Evolutionary conservation across 2,888 invertebrate genomes (phyloP).

Genomic region (Cataglyphis rosenhaueri): DNA sequence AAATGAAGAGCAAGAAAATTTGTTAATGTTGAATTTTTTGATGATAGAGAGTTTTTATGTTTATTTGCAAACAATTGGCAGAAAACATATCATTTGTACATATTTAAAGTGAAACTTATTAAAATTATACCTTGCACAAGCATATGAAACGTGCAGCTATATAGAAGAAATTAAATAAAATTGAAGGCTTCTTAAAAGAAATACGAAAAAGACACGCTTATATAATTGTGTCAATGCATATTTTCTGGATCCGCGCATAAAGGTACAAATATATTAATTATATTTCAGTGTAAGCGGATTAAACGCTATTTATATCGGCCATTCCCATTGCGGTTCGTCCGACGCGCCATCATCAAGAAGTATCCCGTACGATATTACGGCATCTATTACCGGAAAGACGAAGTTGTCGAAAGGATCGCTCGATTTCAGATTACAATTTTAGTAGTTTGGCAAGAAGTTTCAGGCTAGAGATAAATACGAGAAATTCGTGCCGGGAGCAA

Average conservation of each 20-base stretch:
- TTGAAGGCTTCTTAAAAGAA: background rate
- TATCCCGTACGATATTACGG: background rate
- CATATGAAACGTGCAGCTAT: background rate
- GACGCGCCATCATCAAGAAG: background rate
- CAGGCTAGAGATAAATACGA: slow-evolving; percentile 64
- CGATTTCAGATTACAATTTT: slow-evolving; percentile 16
- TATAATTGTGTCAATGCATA: background rate
- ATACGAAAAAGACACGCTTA: background rate
- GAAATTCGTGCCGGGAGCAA: slow-evolving; percentile 60
- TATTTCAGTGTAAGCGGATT: slow-evolving; percentile 19
- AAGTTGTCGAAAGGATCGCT: background rate
- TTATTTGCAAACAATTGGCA: background rate
- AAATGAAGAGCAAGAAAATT: background rate
- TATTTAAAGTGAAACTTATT: background rate
- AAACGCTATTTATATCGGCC: slow-evolving; percentile 5
- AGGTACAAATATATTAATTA: slow-evolving; percentile 25
- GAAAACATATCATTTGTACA: background rate
- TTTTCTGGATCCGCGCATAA: background rate
- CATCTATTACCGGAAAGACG: background rate
- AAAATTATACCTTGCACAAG: background rate
- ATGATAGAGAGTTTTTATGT: background rate
- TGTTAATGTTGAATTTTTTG: slow-evolving; percentile 35
- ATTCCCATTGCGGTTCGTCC: slow-evolving; percentile 3
- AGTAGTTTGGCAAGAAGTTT: slow-evolving; percentile 20
- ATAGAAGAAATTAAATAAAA: background rate